Conservation (phyloP, 2,113 vertebrate species). For the Megatriorchis doriae region DNA sequence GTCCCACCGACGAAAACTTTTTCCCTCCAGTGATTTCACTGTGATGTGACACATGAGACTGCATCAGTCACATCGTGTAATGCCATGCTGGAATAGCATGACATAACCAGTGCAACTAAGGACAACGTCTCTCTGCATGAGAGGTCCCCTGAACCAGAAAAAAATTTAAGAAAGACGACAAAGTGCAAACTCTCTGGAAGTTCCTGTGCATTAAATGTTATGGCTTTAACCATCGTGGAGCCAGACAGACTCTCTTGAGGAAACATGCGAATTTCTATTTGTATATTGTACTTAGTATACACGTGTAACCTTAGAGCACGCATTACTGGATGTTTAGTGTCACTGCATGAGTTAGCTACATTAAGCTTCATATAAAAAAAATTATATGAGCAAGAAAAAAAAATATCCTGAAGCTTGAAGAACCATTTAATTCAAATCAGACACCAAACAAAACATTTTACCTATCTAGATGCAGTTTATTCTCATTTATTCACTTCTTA, state of each 20-base stretch:
- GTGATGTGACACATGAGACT: slow-evolving; percentile 60
- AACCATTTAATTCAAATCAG: not conserved
- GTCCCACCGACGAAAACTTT: not conserved
- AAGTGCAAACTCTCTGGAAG: not conserved
- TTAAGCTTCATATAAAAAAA: not conserved
- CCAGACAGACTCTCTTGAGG: not conserved
- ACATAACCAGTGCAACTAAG: slow-evolving; percentile 68
- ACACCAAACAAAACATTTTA: not conserved
- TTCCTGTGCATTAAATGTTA: not conserved
- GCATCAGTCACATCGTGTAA: slow-evolving; percentile 68
- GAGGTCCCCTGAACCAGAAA: not conserved
- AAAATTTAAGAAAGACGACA: not conserved
- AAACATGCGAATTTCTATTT: not conserved
- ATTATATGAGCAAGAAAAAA: not conserved
- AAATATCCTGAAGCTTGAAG: not conserved
- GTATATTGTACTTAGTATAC: not conserved
- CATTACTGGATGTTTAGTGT: not conserved
- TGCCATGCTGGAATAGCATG: slow-evolving; percentile 31
- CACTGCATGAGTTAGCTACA: not conserved
- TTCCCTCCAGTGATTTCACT: slow-evolving; percentile 36
- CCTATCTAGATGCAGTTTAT: not conserved
- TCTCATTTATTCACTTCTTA: not conserved
- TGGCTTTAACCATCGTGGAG: not conserved
- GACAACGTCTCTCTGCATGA: not conserved
- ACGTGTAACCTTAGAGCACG: not conserved